Conservation (phyloP, 64 coral and sea anemone genomes). For the Pachyseris speciosa region DNA sequence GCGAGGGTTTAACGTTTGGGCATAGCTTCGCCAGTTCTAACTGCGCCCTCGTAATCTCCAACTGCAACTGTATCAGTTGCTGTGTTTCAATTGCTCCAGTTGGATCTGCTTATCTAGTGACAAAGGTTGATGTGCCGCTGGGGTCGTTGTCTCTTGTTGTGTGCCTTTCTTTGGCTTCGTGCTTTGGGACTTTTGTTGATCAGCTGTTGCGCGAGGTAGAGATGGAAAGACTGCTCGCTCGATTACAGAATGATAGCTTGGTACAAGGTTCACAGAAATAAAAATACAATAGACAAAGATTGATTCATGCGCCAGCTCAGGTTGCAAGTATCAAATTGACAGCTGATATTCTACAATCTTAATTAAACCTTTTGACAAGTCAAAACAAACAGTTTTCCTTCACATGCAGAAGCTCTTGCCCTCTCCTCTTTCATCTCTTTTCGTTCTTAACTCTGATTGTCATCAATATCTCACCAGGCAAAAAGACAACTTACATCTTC, state of each 20-base stretch:
- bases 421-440: too few species aligned
- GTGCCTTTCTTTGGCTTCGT: neutral
- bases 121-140: neutral
- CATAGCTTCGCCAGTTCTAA: neutral
- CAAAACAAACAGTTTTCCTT: neutral
- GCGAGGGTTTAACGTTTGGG: slow-evolving; percentile 1
- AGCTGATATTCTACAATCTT: neutral
- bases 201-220: neutral
- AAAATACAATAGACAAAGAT: neutral
- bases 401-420: too few species aligned
- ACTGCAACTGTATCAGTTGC: slow-evolving; percentile 14
- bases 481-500: too few species aligned
- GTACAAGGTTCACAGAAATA: neutral
- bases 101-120: slow-evolving; percentile 1
- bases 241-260: neutral
- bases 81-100: slow-evolving; percentile 3
- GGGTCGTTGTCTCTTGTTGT: neutral
- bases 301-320: neutral
- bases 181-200: neutral
- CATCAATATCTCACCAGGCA: too few species aligned
- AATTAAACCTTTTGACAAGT: neutral
- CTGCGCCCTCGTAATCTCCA: slow-evolving; percentile 2
- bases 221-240: neutral
- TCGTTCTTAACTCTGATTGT: too few species aligned
- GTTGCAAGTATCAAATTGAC: neutral